phyloP scores from a whole-genome alignment of 2,113 vertebrate genomes.

The Accipiter cooperii region DNA sequence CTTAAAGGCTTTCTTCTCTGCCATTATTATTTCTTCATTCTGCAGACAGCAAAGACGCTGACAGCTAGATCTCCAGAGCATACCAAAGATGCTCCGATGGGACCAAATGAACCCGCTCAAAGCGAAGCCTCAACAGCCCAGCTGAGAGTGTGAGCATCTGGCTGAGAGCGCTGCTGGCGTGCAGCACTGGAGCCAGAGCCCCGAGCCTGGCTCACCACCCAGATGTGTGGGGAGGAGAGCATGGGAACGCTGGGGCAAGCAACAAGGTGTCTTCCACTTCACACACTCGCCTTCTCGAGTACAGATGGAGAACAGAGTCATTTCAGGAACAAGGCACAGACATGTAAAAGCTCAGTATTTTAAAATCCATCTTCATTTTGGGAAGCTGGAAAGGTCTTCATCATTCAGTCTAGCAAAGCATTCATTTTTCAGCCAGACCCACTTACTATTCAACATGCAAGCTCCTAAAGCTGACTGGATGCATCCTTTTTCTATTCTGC shows the following conservation, averaged over 20 bases:
- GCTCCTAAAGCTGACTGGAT: neutral
- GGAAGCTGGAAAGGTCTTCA: neutral
- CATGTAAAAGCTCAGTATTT: neutral
- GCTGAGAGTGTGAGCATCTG: fast-evolving
- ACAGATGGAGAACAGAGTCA: neutral
- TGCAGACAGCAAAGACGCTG: neutral
- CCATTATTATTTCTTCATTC: neutral
- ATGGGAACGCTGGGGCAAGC: neutral
- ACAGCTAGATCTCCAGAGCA: neutral
- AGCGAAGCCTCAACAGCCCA: neutral
- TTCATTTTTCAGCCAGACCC: neutral
- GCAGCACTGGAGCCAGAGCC: neutral
- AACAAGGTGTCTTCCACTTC: neutral
- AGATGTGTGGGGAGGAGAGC: neutral
- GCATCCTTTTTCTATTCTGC: neutral
- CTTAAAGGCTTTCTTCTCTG: neutral
- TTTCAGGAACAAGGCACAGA: neutral
- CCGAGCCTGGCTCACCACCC: neutral
- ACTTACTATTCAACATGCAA: neutral
- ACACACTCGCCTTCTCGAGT: fast-evolving
- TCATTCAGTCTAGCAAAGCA: neutral
- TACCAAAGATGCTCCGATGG: neutral
- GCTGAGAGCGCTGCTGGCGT: neutral
- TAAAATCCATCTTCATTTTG: neutral
- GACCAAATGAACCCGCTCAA: neutral